Base-by-base conservation (phyloP, 2,888 invertebrate genomes). In the Andrena bucephala region DNA sequence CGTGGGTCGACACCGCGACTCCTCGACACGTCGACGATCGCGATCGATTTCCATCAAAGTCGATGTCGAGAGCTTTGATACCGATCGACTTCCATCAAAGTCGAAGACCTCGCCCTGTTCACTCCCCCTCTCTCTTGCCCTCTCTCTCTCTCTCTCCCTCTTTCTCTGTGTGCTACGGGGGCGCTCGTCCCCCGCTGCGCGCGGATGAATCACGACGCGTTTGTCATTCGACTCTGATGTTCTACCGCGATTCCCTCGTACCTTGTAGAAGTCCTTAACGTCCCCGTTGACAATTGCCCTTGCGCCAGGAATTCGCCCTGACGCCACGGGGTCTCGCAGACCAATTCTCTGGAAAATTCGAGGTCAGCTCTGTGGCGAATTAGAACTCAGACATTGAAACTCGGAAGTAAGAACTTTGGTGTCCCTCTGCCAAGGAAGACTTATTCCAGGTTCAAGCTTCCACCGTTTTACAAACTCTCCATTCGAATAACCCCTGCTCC, bases 21-120 rank as follows among this genome's bases (percentile, higher is more conserved):
- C 63, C 80, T 82, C 80, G 83, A 83, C 83, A 83, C 80, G 83
- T 85, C 82, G 72, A 70, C 82, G 85, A 85, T 85, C 86, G 84
- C 81, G 86, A 85, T 84, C 86, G 85, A 86, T 85, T 86, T 86
- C 86, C 86, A 86, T 86, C 86, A 86, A 86, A 86, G 86, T 84
- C 86, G 85, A 78, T 86, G 86, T 76, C 84, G 85, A 74, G 83
- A 74, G 83, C 73, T 48, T 73, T 75, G 85, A 85, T 85, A 81
- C 83, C 83, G 85, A 80, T 85, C 85, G 72, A 85, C 73, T 83
- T 83, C 81, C 81, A 81, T 86, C 85, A 81, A 88, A 85, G 81
- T 85, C 83, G 74, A 83, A 73, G 74, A 85, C 84, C 84, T 84
- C 84, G 84, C 84, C 83, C 79, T 69, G 67, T 74, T 74, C 71